A percentile compares a stretch with the other conserved stretches of the same genome.
Conservation (phyloP, 2,797 vertebrate genomes). For the Dendrocincla fuliginosa region DNA sequence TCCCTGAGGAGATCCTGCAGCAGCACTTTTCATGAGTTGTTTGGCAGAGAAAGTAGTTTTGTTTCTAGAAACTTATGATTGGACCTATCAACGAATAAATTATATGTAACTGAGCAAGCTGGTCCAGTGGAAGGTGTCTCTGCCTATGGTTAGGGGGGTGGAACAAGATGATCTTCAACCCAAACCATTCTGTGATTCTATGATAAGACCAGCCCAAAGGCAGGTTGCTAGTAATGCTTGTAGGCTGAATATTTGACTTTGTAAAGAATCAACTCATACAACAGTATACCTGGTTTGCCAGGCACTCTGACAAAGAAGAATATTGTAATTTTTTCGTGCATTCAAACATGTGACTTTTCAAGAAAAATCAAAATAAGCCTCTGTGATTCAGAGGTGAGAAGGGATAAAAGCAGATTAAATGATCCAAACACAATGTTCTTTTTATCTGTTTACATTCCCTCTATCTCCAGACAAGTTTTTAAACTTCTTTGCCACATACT, state of each 20-base stretch:
- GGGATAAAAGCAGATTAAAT: background rate
- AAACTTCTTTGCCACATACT: background rate
- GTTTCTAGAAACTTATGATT: background rate
- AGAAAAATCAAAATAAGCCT: background rate
- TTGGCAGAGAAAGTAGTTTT: background rate
- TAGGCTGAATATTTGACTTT: background rate
- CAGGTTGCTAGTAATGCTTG: background rate
- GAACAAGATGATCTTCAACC: background rate
- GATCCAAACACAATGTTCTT: accelerated
- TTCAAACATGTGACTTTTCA: background rate
- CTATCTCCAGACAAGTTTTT: background rate
- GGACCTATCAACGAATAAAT: background rate
- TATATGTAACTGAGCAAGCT: background rate
- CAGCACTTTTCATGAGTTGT: background rate
- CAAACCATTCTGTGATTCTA: background rate
- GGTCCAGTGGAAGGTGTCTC: background rate
- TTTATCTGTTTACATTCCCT: background rate
- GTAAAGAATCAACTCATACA: background rate
- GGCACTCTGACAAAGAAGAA: background rate
- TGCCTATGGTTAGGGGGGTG: background rate
- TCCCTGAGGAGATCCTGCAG: background rate
- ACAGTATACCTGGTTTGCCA: background rate
- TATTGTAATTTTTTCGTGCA: background rate
- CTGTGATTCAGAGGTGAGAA: background rate
- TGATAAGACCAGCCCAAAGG: background rate